Evolutionary conservation across 1,140 invertebrate genomes (phyloP), one percentile per base, ranked within the genome.

Genomic region (Brachionus angularis): DNA sequence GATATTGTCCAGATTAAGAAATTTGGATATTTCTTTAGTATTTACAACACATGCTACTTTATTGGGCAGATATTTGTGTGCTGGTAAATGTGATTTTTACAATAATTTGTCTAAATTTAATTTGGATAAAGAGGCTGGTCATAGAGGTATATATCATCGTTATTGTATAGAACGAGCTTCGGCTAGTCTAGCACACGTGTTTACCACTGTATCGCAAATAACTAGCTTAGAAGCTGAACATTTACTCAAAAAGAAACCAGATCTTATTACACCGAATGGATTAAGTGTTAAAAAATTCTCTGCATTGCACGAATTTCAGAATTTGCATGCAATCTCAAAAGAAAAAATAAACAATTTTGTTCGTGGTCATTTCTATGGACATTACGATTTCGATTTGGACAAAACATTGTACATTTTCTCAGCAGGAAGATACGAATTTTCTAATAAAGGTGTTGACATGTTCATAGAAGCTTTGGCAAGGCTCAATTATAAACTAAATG

Each of bases 41-140:
- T 99, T 99, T 79, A 99, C 96, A 3, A 99, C 96, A 0, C 96
- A 99, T 81, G 96, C 96, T 0, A 99, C 96, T 0, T 85, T 99
- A 1, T 83, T 99, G 4, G 96, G 96, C 23, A 84, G 96, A 79
- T 98, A 98, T 81, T 83, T 99, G 46, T 98, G 96, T 83, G 96
- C 96, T 73, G 95, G 93, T 74, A 94, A 91, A 80, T 91, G 89
- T 47, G 96, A 99, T 84, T 96, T 99, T 83, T 99, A 99, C 79
- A 99, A 99, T 81, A 97, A 98, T 84, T 83, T 99, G 72, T 88
- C 89, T 79, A 94, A 91, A 89, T 98, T 98, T 80, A 89, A 89
- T 74, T 88, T 97, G 31, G 96, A 99, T 80, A 92, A 96, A 79
- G 96, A 99, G 82, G 96, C 96, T 10, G 96, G 96, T 31, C 93